phyloP scores from a whole-genome alignment of 1,140 invertebrate genomes.

The Pogonognathellus flavescens region DNA sequence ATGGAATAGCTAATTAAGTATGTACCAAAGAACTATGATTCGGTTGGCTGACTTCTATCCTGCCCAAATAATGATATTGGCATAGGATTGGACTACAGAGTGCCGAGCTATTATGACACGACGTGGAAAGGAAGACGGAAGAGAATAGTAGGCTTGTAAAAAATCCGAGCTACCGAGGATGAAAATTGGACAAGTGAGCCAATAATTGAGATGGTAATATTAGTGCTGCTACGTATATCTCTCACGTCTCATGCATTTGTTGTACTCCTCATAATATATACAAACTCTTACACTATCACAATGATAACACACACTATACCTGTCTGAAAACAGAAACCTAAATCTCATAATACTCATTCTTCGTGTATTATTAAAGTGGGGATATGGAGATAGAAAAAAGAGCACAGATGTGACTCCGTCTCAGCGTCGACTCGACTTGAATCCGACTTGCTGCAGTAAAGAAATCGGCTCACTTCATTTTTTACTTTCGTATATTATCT shows the following conservation, averaged over 20 bases:
- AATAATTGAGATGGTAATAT: neutral
- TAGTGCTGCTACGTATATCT: neutral
- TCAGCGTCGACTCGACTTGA: neutral
- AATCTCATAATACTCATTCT: neutral
- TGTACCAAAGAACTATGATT: neutral
- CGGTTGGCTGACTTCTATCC: neutral
- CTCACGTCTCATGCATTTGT: neutral
- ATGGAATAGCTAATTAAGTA: conserved; percentile 3
- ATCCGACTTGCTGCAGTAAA: neutral
- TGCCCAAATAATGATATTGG: conserved; percentile 3
- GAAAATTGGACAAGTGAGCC: conserved; percentile 20
- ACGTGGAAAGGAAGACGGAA: neutral
- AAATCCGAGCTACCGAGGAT: neutral
- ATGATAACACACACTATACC: neutral
- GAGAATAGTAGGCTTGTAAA: neutral
- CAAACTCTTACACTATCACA: neutral
- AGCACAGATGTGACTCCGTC: conserved; percentile 21
- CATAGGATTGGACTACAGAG: neutral
- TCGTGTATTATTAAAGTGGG: neutral
- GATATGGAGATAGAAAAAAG: neutral
- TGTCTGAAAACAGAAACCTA: neutral
- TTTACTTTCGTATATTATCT: no score
- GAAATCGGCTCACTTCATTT: no score
- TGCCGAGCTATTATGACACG: neutral
- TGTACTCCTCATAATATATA: neutral